These are phyloP conservation scores for Microhierax caerulescens DNA, from an alignment of 2,797 vertebrate species.

Conservation along the genomic window DNA sequence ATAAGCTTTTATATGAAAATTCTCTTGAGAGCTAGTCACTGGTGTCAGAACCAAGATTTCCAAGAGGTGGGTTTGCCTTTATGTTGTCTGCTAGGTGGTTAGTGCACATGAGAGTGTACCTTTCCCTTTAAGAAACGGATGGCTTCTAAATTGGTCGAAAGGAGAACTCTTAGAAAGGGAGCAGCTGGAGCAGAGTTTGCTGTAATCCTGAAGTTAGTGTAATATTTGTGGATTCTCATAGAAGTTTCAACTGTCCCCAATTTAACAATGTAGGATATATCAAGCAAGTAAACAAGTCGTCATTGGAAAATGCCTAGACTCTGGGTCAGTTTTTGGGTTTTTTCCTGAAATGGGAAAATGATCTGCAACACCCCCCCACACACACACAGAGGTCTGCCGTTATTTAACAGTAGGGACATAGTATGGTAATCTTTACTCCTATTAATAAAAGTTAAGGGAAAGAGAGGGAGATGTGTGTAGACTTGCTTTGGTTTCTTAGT, in stretches of 20 bases:
- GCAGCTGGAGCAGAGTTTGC: not conserved
- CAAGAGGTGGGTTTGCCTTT: not conserved
- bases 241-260: not conserved
- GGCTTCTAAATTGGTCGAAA: not conserved
- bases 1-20: not conserved
- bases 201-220: not conserved
- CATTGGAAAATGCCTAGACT: not conserved
- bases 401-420: not conserved
- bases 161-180: not conserved
- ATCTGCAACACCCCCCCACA: not conserved
- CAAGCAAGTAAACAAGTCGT: not conserved
- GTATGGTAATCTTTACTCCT: not conserved
- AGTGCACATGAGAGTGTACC: not conserved
- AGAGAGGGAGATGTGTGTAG: not conserved
- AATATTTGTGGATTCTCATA: not conserved
- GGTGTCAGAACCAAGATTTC: not conserved
- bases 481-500: not conserved
- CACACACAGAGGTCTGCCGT: not conserved
- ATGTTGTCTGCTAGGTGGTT: not conserved
- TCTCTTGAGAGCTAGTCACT: not conserved
- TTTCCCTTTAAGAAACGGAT: not conserved
- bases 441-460: not conserved
- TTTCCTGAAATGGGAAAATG: not conserved
- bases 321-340: not conserved
- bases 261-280: not conserved